Percentiles rank a stretch among this genome's conserved stretches.
phyloP scores from a whole-genome alignment of 2,888 invertebrate species.

The Dendrolimus houi region DNA sequence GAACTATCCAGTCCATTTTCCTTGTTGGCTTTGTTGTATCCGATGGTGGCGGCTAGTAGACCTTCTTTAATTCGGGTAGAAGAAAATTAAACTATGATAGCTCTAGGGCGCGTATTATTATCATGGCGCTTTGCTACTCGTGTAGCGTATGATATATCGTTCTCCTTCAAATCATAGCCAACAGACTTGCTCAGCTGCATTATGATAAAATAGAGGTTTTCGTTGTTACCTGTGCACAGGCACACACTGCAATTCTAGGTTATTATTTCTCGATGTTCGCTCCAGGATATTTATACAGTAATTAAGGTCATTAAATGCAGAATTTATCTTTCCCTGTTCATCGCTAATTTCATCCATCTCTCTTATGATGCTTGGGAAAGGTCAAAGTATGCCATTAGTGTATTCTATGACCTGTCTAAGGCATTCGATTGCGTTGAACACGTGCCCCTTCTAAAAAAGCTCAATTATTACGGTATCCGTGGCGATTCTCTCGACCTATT shows the following conservation, averaged over 20 bases:
- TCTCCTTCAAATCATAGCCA: not conserved
- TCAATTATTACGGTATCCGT: too few species aligned
- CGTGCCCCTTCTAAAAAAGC: too few species aligned
- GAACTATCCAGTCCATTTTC: constrained; percentile 1
- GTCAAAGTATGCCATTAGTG: too few species aligned
- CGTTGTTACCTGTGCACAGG: not conserved
- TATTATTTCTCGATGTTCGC: not conserved
- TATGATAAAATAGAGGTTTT: constrained; percentile 1
- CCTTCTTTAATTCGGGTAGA: constrained; percentile 1
- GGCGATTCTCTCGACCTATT: too few species aligned
- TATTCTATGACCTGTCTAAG: too few species aligned
- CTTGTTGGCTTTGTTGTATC: constrained; percentile 1
- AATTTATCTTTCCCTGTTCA: too few species aligned
- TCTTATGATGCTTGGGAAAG: too few species aligned
- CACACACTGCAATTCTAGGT: not conserved
- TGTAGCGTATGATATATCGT: not conserved
- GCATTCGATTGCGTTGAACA: too few species aligned
- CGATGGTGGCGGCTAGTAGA: constrained; percentile 2
- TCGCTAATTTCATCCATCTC: too few species aligned
- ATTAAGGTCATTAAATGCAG: too few species aligned
- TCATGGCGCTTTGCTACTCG: constrained; percentile 3
- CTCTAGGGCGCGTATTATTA: constrained; percentile 1
- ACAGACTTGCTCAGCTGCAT: not conserved
- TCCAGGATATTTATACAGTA: too few species aligned
- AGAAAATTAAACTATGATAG: constrained; percentile 1